Evolutionary conservation across 2,888 invertebrate species (phyloP), one percentile per base, ranked within the genome.

Genomic region (Doris montereyensis): DNA sequence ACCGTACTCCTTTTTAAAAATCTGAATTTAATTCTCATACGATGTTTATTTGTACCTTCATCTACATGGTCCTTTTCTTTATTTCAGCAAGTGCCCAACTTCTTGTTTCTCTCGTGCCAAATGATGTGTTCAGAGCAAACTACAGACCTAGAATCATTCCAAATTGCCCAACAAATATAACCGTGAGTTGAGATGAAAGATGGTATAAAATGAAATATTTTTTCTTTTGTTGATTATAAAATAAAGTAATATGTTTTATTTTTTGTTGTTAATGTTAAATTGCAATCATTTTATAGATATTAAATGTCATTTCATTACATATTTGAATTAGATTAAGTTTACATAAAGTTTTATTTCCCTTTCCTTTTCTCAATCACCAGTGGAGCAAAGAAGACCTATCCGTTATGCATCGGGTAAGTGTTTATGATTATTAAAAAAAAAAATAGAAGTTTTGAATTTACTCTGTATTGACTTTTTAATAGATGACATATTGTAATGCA

Each of bases 51-150:
- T 52, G 52, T 52, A 52, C 52, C 13, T 8, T 28, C n/a, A n/a
- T n/a, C n/a, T n/a, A n/a, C n/a, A n/a, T n/a, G n/a, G n/a, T 26
- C 28, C 34, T 72, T 65, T 62, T 67, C 60, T 78, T 30, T 80
- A 78, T 91, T 91, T 90, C 93, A 92, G 97, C 97, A 77, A 97
- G 97, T 28, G 97, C 97, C 35, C 95, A 95, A 89, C 93, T 98
- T 79, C 93, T 98, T 82, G 96, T 97, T 30, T 96, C 97, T 5
- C 92, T 98, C 84, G 97, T 98, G 80, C 97, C 97, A 0, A 97
- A 96, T 88, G 79, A 79, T n/a, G 52, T 79, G 70, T 79, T 79
- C 74, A 62, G 77, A 10, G 68, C 77, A 8, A 67, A 52, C 1
- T 80, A 75, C 71, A 58, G 75, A 24, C 77, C 77, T 2, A 60